Conservation (phyloP, 2,113 vertebrate species). For the Zosterops pallidus region DNA sequence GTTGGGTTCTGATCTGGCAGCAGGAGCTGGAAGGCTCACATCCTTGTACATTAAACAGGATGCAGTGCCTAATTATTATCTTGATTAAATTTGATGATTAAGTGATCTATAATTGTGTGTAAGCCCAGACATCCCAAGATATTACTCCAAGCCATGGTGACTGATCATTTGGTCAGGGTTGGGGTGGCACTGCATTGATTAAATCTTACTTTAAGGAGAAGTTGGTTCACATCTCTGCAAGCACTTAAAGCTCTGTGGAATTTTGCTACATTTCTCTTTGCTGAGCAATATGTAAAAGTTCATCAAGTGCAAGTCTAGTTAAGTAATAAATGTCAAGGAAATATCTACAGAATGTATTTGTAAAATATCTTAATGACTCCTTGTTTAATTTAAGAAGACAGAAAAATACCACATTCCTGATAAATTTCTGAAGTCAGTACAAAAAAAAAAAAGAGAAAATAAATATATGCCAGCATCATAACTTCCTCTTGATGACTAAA, state of each 20-base stretch:
- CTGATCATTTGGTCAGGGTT: constrained; percentile 52
- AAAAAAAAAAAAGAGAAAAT: background rate
- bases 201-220: constrained; percentile 20
- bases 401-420: background rate
- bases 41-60: constrained; percentile 52
- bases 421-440: background rate
- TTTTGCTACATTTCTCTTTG: background rate
- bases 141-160: background rate
- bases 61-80: constrained; percentile 58
- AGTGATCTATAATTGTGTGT: constrained; percentile 40
- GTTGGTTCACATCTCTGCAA: background rate
- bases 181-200: constrained; percentile 24
- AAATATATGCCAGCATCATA: background rate
- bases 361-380: background rate
- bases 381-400: background rate
- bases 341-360: background rate
- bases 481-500: background rate
- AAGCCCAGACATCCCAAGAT: constrained; percentile 31
- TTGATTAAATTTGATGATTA: constrained; percentile 70
- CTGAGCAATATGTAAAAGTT: background rate
- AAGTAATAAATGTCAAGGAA: background rate
- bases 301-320: background rate
- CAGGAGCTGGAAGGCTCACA: constrained; percentile 9
- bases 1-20: constrained; percentile 18
- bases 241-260: background rate